Evolutionary conservation across 1,140 invertebrate genomes (phyloP).

Genomic region (Macrocentrus cingulum): DNA sequence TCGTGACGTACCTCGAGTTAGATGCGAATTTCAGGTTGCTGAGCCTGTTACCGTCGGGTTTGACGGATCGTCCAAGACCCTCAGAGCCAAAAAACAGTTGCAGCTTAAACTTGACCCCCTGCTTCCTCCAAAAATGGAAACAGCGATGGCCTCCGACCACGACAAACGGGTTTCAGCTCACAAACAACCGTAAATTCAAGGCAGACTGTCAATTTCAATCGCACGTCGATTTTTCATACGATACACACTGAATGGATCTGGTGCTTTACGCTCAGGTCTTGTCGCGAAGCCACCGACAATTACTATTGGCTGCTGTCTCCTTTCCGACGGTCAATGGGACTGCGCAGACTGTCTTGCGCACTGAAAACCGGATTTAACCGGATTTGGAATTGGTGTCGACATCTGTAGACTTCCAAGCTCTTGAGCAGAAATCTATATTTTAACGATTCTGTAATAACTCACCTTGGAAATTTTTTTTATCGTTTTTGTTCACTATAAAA

Average conservation of each 20-base stretch:
- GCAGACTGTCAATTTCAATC: too few species aligned
- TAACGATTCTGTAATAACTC: not conserved
- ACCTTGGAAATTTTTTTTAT: not conserved
- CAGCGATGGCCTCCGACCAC: not conserved
- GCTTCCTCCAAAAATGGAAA: too few species aligned
- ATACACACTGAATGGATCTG: not conserved
- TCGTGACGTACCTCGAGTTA: not conserved
- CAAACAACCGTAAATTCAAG: too few species aligned
- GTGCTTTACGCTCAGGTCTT: conserved; percentile 45
- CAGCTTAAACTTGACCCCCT: conserved; percentile 42
- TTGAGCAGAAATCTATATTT: too few species aligned
- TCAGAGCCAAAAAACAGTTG: conserved; percentile 53
- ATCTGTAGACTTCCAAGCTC: conserved; percentile 36
- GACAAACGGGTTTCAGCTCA: too few species aligned
- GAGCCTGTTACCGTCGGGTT: conserved; percentile 12
- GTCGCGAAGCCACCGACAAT: conserved; percentile 49
- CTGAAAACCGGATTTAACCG: conserved; percentile 37
- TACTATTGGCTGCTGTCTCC: conserved; percentile 41
- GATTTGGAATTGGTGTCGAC: conserved; percentile 43
- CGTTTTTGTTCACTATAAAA: too few species aligned
- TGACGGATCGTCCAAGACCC: conserved; percentile 42
- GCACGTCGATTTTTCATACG: not conserved
- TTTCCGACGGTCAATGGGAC: conserved; percentile 47
- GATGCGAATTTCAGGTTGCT: conserved; percentile 3
- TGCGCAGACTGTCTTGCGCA: conserved; percentile 52